Percentiles rank a stretch among this genome's conserved stretches.
Evolutionary conservation across 2,797 vertebrate species (phyloP).

Genomic region (Epinephelus coioides): DNA sequence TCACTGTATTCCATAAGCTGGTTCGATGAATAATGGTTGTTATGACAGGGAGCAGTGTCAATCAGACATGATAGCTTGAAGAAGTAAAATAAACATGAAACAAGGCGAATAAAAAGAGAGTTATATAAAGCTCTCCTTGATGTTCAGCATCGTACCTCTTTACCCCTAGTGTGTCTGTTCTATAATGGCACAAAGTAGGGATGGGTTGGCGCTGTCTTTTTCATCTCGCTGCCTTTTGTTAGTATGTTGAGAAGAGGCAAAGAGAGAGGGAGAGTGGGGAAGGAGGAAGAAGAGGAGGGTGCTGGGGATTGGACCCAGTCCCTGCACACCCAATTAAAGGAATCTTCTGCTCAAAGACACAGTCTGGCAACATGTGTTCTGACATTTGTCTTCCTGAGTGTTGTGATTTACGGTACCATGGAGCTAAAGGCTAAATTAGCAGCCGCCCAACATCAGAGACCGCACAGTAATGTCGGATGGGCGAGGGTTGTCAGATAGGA

Average conservation of each 20-base stretch:
- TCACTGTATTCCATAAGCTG: constrained; percentile 85
- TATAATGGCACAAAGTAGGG: constrained; percentile 88
- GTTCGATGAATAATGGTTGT: constrained; percentile 89
- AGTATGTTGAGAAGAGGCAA: constrained; percentile 85
- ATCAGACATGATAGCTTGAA: constrained; percentile 86
- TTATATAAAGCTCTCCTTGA: constrained; percentile 91
- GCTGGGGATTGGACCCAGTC: constrained; percentile 88
- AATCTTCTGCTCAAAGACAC: constrained; percentile 87
- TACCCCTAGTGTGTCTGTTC: constrained; percentile 88
- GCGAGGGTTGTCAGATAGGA: constrained; percentile 78
- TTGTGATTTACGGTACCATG: constrained; percentile 87
- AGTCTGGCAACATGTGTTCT: constrained; percentile 89
- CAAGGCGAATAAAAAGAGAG: constrained; percentile 86
- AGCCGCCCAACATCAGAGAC: constrained; percentile 83
- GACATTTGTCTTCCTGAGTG: constrained; percentile 90
- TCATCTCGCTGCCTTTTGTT: constrained; percentile 90
- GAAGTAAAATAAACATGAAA: constrained; percentile 90
- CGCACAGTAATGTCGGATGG: constrained; percentile 74
- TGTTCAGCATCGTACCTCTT: constrained; percentile 88
- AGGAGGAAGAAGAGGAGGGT: constrained; percentile 80
- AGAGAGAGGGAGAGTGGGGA: constrained; percentile 72
- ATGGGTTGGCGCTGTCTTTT: constrained; percentile 88
- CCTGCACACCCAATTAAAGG: constrained; percentile 92
- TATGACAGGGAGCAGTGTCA: constrained; percentile 88
- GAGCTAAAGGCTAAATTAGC: constrained; percentile 91